Evolutionary conservation across 2,888 invertebrate genomes (phyloP), one percentile per base, ranked within the genome.

Genomic region (Argyra leucocephala): DNA sequence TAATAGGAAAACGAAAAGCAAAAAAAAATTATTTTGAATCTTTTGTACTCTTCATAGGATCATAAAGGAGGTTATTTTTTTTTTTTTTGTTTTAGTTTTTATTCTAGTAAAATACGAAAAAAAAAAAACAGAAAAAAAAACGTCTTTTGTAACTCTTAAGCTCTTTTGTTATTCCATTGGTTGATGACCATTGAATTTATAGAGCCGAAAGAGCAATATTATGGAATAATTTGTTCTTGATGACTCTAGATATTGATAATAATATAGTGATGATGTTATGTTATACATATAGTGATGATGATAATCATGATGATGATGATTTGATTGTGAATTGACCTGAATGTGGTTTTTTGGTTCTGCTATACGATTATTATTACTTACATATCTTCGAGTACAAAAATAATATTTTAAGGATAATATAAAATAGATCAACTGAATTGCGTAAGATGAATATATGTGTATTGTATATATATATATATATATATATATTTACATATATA

Each of bases 321-420:
- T 31, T 48, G 48, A 48, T 48, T 48, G 48, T 48, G 48, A 48
- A 48, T 48, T 48, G 48, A 48, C n/a, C 48, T 48, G 18, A 48
- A 48, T 48, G 48, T 48, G 48, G 48, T 48, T 37, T 48, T 31
- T 31, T 31, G 7, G 7, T 31, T 31, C 12, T 31, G 12, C 9
- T 31, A 10, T 31, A 1, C 15, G 18, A 15, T 48, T 48, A 7
- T 48, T 48, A 48, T 48, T 6, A 15, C n/a, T 12, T 31, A 7
- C 31, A 7, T 31, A 31, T 31, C 6, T 48, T 2, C n/a, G 6
- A 48, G 18, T 9, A 37, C n/a, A n/a, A n/a, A n/a, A n/a, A 26
- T 31, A 10, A 6, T 31, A 31, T 10, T 31, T 31, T 31, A 31
- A 31, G 31, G 12, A 31, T 12, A 31, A 31, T 31, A 12, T 12